Base-by-base conservation (phyloP, 2,113 vertebrate genomes). In the Pogona vitticeps region DNA sequence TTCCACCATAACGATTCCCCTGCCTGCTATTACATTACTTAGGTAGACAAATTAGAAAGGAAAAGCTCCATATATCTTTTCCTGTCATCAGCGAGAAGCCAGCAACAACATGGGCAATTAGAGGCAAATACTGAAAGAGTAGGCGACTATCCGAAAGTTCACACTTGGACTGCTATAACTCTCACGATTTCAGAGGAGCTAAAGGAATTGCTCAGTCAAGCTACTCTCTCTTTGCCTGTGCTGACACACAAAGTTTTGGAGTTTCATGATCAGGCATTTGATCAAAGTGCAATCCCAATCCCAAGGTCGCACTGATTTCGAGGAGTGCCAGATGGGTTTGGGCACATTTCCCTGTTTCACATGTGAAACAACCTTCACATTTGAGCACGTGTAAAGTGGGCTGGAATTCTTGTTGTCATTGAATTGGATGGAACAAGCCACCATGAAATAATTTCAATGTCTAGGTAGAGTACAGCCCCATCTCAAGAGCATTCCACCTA, bases 21-120 rank as follows among this genome's bases (percentile, higher is more conserved):
- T 72, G 61, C 87, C 88, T 91, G 68, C 79, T 88, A 84, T 93
- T 82, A 80, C 73, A 92, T 88, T 82, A 59, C 88, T 92, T 92
- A 82, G 83, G 87, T 93, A 91, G 92, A 86, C 85, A 91, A 94
- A 91, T 93, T 93, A 90, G 92, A 71, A 61, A 33, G 68, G 90
- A 80, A 85, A 93, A 59, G 58, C 77, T 61, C 91, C 91, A 28
- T 81, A 61, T 76, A 75, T 76, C 70, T 76, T 89, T 90, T 90
- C 91, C 46, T 10, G 10, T 52, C 46, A 5, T 10, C 46, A 52
- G 46, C 5, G 46, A 52, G 46, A 52, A 52, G 46, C 46, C 46
- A 52, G n/a, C n/a, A n/a, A 52, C 10, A 52, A 52, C 46, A 5
- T 52, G 91, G 78, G 61, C 90, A 92, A 86, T 86, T 92, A 76